Base-by-base conservation (phyloP, 1,140 invertebrate species). In the Protaetia brevitarsis region DNA sequence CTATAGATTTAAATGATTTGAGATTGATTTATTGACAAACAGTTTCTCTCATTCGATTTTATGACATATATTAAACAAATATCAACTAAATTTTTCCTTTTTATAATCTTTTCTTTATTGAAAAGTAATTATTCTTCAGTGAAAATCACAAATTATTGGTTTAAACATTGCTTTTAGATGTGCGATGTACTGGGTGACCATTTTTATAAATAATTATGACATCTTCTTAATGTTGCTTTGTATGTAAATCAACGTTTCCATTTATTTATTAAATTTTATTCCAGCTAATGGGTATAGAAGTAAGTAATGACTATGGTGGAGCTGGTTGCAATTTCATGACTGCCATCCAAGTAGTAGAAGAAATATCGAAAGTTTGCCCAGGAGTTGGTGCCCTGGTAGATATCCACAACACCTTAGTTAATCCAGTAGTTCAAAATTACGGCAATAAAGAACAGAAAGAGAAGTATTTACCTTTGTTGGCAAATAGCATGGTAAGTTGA, bases 361-460 rank as follows among this genome's bases (percentile, higher is more conserved):
- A 98, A 80, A 74, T 99, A 10, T 91, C 95, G 1, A 95, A 96
- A 82, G 91, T 97, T 7, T 95, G 98, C 78, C 88, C 94, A 1
- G 83, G 93, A 0, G 87, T 98, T 0, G 89, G 90, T 19, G 90
- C 93, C 0, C 82, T 93, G 7, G 91, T 94, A 26, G 96, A 98
- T 74, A 91, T 98, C 66, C 96, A 98, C 71, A 98, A 97, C 73
- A 98, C 96, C 0, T 79, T 99, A 3, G 89, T 97, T 0, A 95
- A 93, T 78, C 89, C 90, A 0, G 79, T 97, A 71, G 87, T 98
- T 56, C 89, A 91, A 74, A 91, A 91, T 77, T 87, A 93, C 45
- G 95, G 87, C 0, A 90, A 83, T 28, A 83, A 91, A 59, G 89
- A 92, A 72, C 93, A 96, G 75, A 93, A 94, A 77, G 76, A 88